Conservation (phyloP, 2,113 vertebrate genomes). For the Perca fluviatilis region DNA sequence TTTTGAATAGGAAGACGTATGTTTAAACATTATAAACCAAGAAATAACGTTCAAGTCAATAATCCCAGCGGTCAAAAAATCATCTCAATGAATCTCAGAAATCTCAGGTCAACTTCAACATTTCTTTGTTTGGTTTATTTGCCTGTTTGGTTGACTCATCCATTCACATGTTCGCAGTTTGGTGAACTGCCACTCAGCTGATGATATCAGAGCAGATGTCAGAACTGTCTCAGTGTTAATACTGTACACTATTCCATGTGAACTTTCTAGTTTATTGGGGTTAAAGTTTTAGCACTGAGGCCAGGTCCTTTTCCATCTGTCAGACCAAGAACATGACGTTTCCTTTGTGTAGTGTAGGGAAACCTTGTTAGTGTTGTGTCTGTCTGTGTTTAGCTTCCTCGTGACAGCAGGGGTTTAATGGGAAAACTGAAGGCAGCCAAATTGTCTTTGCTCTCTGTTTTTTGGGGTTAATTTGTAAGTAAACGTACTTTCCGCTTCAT, state of each 20-base stretch:
- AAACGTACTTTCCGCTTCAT: not conserved
- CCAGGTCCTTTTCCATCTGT: not conserved
- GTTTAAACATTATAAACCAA: too few relatives aligned
- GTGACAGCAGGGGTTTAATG: not conserved
- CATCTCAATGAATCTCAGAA: not conserved
- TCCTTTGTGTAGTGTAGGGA: not conserved
- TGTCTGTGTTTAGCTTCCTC: too few relatives aligned
- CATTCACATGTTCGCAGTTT: not conserved
- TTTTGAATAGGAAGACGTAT: rapidly evolving
- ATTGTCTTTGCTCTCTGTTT: not conserved
- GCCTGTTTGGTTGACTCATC: not conserved
- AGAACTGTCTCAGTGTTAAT: not conserved
- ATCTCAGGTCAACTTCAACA: not conserved
- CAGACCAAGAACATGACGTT: not conserved
- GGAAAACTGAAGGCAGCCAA: too few relatives aligned
- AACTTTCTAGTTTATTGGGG: not conserved
- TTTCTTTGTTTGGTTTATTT: too few relatives aligned
- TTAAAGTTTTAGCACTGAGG: not conserved
- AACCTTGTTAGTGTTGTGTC: too few relatives aligned
- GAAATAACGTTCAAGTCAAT: not conserved
- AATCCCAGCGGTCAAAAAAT: not conserved
- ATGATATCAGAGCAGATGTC: not conserved
- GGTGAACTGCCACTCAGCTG: too few relatives aligned
- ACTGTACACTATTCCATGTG: not conserved
- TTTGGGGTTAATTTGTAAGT: not conserved